Percentiles rank a stretch among this genome's conserved stretches.
These are phyloP conservation scores for Astatotilapia flaviijosephi DNA, from an alignment of 2,113 vertebrate genomes.

Conservation along the genomic window DNA sequence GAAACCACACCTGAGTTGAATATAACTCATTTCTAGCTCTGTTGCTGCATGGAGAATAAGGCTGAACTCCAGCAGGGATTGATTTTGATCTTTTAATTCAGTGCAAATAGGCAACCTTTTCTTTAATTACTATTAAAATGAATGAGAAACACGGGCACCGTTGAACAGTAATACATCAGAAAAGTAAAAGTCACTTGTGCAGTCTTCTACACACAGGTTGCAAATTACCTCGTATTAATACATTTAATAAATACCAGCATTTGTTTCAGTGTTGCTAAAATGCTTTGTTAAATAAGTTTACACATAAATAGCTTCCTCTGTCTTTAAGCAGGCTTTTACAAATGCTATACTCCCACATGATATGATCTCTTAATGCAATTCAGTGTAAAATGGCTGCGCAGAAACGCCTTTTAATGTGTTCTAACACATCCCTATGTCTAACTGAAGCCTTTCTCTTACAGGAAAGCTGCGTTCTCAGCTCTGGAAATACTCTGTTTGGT, in stretches of 20 bases:
- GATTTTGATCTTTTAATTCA: background rate
- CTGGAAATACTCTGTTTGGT: background rate
- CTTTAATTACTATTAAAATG: background rate
- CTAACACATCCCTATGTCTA: background rate
- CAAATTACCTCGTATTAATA: background rate
- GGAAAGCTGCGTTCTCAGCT: background rate
- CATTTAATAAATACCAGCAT: background rate
- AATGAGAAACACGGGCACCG: background rate
- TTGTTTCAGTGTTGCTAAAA: background rate
- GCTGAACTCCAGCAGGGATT: background rate
- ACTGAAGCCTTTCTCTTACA: background rate
- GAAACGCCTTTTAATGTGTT: background rate
- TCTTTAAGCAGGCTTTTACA: background rate
- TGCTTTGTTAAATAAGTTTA: background rate
- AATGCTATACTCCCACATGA: background rate
- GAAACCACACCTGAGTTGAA: slow-evolving; percentile 1
- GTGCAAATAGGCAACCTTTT: background rate
- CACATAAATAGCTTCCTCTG: background rate
- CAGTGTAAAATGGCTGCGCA: background rate
- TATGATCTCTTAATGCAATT: background rate
- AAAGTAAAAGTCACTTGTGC: background rate
- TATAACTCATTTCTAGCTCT: background rate
- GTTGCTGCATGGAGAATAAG: background rate
- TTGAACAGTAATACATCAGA: background rate
- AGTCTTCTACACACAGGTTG: background rate